phyloP scores from a whole-genome alignment of 2,888 invertebrate species.

The Hymenopus coronatus region DNA sequence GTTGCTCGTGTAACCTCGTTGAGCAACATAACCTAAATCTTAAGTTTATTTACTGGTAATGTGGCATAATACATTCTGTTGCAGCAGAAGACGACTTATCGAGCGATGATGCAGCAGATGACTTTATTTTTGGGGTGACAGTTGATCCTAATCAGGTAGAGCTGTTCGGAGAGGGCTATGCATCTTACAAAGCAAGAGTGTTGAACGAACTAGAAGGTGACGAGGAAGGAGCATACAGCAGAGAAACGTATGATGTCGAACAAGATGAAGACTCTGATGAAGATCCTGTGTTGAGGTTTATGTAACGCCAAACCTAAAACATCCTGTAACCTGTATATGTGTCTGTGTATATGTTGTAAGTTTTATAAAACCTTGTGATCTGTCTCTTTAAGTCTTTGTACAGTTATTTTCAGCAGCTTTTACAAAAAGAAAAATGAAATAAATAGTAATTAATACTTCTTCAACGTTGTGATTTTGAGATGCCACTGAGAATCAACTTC shows the following conservation, averaged over 20 bases:
- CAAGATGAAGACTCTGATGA: slow-evolving; percentile 28
- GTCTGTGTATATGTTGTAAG: background rate
- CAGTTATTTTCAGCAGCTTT: background rate
- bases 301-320: background rate
- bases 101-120: slow-evolving; percentile 48
- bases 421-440: background rate
- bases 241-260: slow-evolving; percentile 38
- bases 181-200: slow-evolving; percentile 61
- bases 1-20: no score
- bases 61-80: background rate
- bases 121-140: slow-evolving; percentile 43
- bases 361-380: background rate
- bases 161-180: slow-evolving; percentile 63
- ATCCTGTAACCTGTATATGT: background rate
- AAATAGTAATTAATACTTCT: no score
- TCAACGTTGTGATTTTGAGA: no score
- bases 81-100: slow-evolving; percentile 43
- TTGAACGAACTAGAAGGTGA: slow-evolving; percentile 40
- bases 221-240: slow-evolving; percentile 20
- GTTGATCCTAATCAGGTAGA: slow-evolving; percentile 53
- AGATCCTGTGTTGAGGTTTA: slow-evolving; percentile 6
- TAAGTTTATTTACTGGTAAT: no score
- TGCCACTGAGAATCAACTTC: no score
- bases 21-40: no score
- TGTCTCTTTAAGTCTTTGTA: background rate